phyloP scores from a whole-genome alignment of 2,797 vertebrate species.

The Kryptolebias ocellatus region DNA sequence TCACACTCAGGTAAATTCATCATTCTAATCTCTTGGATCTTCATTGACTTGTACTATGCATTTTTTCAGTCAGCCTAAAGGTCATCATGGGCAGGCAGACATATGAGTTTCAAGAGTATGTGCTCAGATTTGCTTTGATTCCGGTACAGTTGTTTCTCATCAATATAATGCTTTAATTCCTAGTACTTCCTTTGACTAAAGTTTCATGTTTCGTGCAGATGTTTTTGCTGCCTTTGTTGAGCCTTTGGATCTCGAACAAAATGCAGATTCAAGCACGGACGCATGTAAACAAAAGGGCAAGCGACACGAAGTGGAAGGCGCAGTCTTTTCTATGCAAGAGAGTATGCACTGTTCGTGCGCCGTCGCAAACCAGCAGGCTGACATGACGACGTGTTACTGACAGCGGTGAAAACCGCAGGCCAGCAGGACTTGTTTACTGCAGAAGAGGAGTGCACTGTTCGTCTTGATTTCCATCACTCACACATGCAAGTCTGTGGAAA shows the following conservation, averaged over 20 bases:
- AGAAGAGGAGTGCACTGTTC: conserved; percentile 50
- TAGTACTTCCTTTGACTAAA: background rate
- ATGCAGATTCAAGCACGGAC: conserved; percentile 21
- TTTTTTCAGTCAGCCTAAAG: too few species aligned
- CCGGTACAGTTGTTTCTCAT: conserved; percentile 11
- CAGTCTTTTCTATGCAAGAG: conserved; percentile 42
- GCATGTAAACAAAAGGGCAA: conserved; percentile 5
- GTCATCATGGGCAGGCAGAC: too few species aligned
- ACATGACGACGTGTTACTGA: conserved; percentile 39
- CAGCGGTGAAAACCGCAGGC: conserved; percentile 46
- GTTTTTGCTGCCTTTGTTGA: background rate
- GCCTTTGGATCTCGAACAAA: conserved; percentile 4
- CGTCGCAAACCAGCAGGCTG: conserved; percentile 45
- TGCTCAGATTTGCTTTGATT: conserved; percentile 1
- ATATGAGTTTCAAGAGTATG: too few species aligned
- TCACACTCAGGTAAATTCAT: background rate
- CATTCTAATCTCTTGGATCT: background rate
- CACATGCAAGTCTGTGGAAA: conserved; percentile 28
- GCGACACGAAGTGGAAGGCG: conserved; percentile 11
- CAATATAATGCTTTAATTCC: conserved; percentile 6
- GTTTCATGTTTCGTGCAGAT: conserved; percentile 2
- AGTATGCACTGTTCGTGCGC: conserved; percentile 47
- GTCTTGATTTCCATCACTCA: conserved; percentile 51
- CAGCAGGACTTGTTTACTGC: conserved; percentile 60
- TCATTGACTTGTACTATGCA: conserved; percentile 29